These are phyloP conservation scores for Aphrocallistes beatrix DNA, from an alignment of 37 sponge, comb jelly and placozoan genomes.

Conservation along the genomic window DNA sequence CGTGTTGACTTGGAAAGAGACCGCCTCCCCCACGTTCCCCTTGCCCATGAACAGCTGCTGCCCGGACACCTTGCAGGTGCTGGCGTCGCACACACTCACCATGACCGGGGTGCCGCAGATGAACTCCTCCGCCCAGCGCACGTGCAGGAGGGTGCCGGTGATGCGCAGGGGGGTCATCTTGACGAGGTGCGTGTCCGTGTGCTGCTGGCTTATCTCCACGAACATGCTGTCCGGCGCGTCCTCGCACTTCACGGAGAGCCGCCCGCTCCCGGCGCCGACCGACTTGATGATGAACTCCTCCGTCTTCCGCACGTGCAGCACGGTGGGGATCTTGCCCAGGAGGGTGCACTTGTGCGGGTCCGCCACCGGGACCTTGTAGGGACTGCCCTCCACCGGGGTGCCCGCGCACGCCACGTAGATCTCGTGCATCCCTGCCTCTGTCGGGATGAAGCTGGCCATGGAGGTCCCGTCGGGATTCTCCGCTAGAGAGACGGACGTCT, in stretches of 20 bases:
- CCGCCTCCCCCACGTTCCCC: conserved; percentile 25
- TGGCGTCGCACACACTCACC: conserved; percentile 44
- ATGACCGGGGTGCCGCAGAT: conserved; percentile 40
- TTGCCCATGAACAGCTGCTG: conserved; percentile 14
- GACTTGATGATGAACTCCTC: conserved; percentile 30
- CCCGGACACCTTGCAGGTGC: conserved; percentile 42
- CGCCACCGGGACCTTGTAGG: conserved; percentile 40
- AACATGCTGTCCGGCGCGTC: conserved; percentile 53
- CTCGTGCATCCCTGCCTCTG: conserved; percentile 51
- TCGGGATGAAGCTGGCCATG: conserved; percentile 43
- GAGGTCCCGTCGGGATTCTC: conserved; percentile 9
- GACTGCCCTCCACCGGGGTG: conserved; percentile 45
- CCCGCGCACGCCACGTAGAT: conserved; percentile 66
- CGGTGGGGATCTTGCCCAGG: conserved; percentile 28
- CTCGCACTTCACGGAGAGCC: conserved; percentile 37
- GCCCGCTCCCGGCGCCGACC: conserved; percentile 51
- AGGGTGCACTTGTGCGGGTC: conserved; percentile 53
- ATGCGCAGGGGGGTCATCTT: conserved; percentile 21
- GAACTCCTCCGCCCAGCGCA: conserved; percentile 29
- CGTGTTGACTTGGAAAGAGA: conserved; percentile 46
- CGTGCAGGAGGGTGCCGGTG: conserved; percentile 5
- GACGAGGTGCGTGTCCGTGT: conserved; percentile 35
- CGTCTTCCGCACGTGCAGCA: conserved; percentile 31
- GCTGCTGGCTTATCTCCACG: conserved; percentile 38
- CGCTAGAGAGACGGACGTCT: conserved; percentile 26